A percentile compares a stretch with the other conserved stretches of the same genome.
phyloP scores from a whole-genome alignment of 2,797 vertebrate genomes.

The Coreius guichenoti region DNA sequence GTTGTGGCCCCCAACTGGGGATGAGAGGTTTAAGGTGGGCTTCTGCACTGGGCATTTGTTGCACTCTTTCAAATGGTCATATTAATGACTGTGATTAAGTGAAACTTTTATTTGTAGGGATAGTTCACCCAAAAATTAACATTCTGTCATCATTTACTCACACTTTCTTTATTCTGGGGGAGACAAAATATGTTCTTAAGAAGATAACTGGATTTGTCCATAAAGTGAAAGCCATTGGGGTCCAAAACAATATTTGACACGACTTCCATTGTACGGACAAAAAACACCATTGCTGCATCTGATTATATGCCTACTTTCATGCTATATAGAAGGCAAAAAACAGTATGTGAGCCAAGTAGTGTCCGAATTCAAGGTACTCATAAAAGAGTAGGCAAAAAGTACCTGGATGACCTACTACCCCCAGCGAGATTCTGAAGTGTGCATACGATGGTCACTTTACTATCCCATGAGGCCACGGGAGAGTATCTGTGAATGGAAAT shows the following conservation, averaged over 20 bases:
- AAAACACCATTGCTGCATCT: neutral
- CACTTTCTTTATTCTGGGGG: neutral
- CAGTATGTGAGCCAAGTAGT: neutral
- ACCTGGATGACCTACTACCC: neutral
- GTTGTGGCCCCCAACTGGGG: constrained; percentile 41
- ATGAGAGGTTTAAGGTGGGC: constrained; percentile 18
- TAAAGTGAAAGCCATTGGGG: neutral
- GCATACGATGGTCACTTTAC: no score
- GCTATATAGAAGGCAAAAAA: no score
- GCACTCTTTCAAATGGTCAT: neutral
- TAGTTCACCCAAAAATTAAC: neutral
- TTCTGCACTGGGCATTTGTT: constrained; percentile 21
- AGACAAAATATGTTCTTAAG: neutral
- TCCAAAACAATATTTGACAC: neutral
- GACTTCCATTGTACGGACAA: neutral
- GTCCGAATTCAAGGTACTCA: neutral
- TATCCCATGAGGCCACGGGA: neutral
- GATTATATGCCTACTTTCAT: no score
- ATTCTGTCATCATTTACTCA: neutral
- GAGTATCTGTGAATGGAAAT: neutral
- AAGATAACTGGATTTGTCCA: neutral
- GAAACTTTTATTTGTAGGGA: neutral
- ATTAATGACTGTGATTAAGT: neutral
- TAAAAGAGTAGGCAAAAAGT: neutral
- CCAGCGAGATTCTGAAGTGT: no score